Conservation (phyloP, 2,888 invertebrate genomes). For the Plutella xylostella region DNA sequence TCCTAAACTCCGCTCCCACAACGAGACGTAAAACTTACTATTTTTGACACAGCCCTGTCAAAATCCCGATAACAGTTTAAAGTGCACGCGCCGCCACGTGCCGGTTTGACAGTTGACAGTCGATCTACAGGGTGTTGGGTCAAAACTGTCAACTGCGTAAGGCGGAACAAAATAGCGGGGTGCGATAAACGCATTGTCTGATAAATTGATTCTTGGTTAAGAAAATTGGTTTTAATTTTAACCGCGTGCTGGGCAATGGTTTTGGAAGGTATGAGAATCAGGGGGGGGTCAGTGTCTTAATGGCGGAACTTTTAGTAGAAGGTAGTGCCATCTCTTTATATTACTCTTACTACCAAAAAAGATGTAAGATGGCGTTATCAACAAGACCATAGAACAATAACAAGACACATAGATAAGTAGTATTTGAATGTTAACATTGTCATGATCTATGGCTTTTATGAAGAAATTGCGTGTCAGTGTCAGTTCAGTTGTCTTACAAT, state of each 20-base stretch:
- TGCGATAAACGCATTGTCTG: background rate
- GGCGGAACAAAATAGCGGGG: background rate
- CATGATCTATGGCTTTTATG: too few species aligned
- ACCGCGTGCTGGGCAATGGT: background rate
- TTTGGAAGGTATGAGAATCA: too few species aligned
- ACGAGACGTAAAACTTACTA: slow-evolving; percentile 1
- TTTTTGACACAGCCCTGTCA: slow-evolving; percentile 46
- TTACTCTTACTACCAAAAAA: too few species aligned
- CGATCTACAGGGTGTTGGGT: slow-evolving; percentile 23
- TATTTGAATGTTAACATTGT: too few species aligned
- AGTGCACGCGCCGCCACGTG: slow-evolving; percentile 59
- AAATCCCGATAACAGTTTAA: slow-evolving; percentile 49
- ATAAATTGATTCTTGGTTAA: background rate
- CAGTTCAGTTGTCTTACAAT: too few species aligned
- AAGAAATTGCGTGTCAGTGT: too few species aligned
- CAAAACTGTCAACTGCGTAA: slow-evolving; percentile 31
- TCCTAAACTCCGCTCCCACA: background rate
- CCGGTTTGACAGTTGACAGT: slow-evolving; percentile 43
- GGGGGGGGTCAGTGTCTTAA: too few species aligned
- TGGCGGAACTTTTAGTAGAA: too few species aligned
- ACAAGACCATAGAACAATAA: too few species aligned
- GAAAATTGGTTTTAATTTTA: background rate
- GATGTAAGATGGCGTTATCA: too few species aligned
- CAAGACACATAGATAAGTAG: too few species aligned
- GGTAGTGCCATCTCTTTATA: too few species aligned